Percentiles rank a stretch among this genome's conserved stretches.
Evolutionary conservation across 2,113 vertebrate genomes (phyloP).

Genomic region (Sardina pilchardus): DNA sequence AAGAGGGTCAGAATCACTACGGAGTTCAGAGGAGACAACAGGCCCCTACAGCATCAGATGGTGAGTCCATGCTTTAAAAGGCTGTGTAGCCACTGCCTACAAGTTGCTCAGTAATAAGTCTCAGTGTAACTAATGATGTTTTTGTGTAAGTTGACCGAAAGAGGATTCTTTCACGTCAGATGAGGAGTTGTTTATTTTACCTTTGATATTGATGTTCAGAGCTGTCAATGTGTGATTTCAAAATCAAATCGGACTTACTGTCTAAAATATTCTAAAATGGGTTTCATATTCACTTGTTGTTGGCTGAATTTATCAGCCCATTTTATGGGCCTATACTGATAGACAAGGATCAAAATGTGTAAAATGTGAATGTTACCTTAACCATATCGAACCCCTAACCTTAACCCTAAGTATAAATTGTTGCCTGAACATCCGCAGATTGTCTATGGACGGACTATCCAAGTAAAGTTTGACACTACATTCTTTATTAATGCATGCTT

Average conservation of each 20-base stretch:
- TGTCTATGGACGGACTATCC: too few species aligned
- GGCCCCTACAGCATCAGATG: slow-evolving; percentile 31
- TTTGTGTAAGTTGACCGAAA: not conserved
- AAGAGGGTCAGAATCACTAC: slow-evolving; percentile 35
- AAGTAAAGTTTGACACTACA: not conserved
- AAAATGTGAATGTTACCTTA: too few species aligned
- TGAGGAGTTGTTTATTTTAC: not conserved
- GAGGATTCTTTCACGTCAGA: not conserved
- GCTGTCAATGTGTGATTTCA: not conserved
- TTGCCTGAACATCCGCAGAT: too few species aligned
- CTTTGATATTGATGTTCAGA: not conserved
- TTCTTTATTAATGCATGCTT: not conserved
- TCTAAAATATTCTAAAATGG: not conserved
- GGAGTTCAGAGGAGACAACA: slow-evolving; percentile 49
- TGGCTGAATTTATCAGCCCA: not conserved
- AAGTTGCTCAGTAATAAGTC: not conserved
- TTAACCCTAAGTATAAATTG: too few species aligned
- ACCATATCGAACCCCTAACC: too few species aligned
- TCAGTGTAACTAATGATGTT: not conserved
- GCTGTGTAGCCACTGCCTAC: not conserved
- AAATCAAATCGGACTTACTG: not conserved
- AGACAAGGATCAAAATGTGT: too few species aligned
- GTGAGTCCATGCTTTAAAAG: slow-evolving; percentile 52
- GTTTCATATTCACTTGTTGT: not conserved
- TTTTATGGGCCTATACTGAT: too few species aligned